Evolutionary conservation across 1,140 invertebrate genomes (phyloP).

Genomic region (Coptotermes formosanus): DNA sequence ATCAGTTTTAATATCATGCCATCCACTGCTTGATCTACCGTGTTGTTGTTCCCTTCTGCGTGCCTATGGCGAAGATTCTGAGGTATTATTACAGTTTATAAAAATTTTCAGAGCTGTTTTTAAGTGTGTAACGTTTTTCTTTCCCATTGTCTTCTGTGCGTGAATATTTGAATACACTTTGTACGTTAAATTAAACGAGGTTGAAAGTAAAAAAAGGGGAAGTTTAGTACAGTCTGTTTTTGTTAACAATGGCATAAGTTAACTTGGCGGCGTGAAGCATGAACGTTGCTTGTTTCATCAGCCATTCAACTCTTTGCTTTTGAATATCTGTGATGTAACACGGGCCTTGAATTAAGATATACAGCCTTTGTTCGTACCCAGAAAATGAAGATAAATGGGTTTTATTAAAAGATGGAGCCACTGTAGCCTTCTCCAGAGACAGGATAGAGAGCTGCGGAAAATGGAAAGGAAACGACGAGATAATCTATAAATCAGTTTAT

Average conservation of each 20-base stretch:
- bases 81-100: too few relatives aligned
- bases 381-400: background rate
- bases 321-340: background rate
- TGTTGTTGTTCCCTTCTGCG: too few relatives aligned
- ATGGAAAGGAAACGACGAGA: background rate
- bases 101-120: too few relatives aligned
- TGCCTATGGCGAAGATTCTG: too few relatives aligned
- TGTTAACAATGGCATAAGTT: background rate
- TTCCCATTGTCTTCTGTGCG: too few relatives aligned
- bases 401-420: background rate
- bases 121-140: too few relatives aligned
- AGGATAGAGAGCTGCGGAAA: background rate
- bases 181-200: background rate
- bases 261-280: background rate
- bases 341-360: background rate
- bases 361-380: background rate
- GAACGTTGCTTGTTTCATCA: background rate
- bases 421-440: background rate
- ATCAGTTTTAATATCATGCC: too few relatives aligned
- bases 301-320: background rate
- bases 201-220: background rate
- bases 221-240: background rate
- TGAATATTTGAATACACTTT: background rate
- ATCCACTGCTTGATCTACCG: too few relatives aligned
- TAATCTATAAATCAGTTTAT: conserved; percentile 20